These are phyloP conservation scores for Struthidea cinerea DNA, from an alignment of 2,113 vertebrate species.

Conservation along the genomic window DNA sequence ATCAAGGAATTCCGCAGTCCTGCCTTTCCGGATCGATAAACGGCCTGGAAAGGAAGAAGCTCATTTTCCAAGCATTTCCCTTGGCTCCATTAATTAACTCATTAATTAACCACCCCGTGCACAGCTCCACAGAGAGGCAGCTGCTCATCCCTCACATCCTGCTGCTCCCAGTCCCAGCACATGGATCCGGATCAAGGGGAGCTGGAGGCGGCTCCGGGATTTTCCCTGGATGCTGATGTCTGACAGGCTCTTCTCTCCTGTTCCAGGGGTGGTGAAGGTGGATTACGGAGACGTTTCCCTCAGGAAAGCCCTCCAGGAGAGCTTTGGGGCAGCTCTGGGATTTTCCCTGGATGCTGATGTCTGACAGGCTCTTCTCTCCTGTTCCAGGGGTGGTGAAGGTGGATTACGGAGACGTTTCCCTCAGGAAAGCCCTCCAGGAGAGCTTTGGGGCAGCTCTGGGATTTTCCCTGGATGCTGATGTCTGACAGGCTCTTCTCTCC, in stretches of 20 bases:
- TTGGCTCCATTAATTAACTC: no score
- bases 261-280: constrained; percentile 64
- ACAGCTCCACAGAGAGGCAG: not conserved
- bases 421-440: no score
- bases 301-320: no score
- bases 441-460: no score
- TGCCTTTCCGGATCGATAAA: not conserved
- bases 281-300: not conserved
- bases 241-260: not conserved
- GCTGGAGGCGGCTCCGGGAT: not conserved
- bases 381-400: no score
- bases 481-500: no score
- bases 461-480: no score
- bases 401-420: no score
- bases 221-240: not conserved
- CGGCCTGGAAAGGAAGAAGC: not conserved
- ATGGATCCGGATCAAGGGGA: not conserved
- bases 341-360: no score
- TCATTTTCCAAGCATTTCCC: not conserved
- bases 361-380: no score
- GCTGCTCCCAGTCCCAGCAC: not conserved
- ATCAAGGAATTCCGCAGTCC: not conserved
- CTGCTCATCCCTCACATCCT: not conserved
- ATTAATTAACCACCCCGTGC: not conserved
- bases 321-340: no score